These are phyloP conservation scores for Betta splendens DNA, from an alignment of 2,797 vertebrate species.

Conservation along the genomic window DNA sequence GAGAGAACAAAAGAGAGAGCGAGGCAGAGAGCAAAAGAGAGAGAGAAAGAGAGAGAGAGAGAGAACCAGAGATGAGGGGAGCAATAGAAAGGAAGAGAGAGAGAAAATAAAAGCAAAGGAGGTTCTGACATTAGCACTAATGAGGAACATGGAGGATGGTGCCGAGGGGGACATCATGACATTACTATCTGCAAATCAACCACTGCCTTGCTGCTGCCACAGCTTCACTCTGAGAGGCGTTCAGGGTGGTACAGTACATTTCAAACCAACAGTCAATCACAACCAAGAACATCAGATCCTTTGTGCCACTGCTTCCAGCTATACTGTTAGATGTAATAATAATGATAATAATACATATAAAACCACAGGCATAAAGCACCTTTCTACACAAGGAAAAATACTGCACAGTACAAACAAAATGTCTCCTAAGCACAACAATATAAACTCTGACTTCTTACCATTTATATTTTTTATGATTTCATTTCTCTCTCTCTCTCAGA, in stretches of 20 bases:
- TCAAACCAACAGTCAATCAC: slow-evolving; percentile 46
- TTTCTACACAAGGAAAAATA: background rate
- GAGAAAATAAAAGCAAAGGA: slow-evolving; percentile 72
- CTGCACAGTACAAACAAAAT: background rate
- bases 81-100: background rate
- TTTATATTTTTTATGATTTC: slow-evolving; percentile 12
- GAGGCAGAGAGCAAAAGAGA: slow-evolving; percentile 20
- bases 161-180: slow-evolving; percentile 77
- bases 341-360: background rate
- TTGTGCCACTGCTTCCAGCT: slow-evolving; percentile 11
- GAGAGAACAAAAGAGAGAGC: slow-evolving; percentile 39
- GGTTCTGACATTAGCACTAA: slow-evolving; percentile 79
- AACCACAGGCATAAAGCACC: background rate
- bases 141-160: slow-evolving; percentile 77
- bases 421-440: background rate
- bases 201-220: slow-evolving; percentile 54
- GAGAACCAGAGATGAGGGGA: background rate
- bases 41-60: background rate
- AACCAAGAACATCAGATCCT: slow-evolving; percentile 15
- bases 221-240: slow-evolving; percentile 56
- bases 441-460: slow-evolving; percentile 5
- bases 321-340: slow-evolving; percentile 5
- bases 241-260: slow-evolving; percentile 45
- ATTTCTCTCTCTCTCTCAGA: background rate
- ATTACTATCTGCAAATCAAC: slow-evolving; percentile 78